Base-by-base conservation (phyloP, 2,113 vertebrate genomes). In the Andinoacara biseriatus region DNA sequence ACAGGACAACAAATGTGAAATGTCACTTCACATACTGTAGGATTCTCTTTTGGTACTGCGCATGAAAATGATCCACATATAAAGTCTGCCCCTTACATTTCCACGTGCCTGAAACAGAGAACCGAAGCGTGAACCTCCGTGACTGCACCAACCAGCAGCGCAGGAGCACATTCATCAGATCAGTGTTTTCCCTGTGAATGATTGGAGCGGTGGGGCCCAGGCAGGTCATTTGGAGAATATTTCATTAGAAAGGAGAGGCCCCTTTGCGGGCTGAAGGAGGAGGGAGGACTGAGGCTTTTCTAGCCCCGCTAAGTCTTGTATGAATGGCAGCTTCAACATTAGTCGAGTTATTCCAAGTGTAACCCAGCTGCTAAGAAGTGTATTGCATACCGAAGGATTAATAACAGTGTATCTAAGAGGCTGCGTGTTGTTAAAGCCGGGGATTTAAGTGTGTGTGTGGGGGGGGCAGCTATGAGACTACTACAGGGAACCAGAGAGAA, bases 201-300 rank as follows among this genome's bases (percentile, higher is more conserved):
- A 90, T 87, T 91, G 87, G 87, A 94, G 91, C 89, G 81, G 82
- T 89, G 80, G 92, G 90, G 85, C 89, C 84, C 81, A 5, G 80
- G 57, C 88, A 92, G 91, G 92, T 94, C 93, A 93, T 92, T 90
- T 89, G 89, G 92, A 93, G 89, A 94, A 94, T 86, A 94, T 94
- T 94, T 94, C 94, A 94, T 94, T 94, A 92, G 92, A 83, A 80
- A 90, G 86, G 87, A 92, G 91, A 92, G 93, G 92, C 94, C 92
- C 90, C 89, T 88, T 81, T 90, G 91, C 89, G 92, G 91, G 67
- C 75, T 63, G 26, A 29, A 22, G 5, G 3, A 18, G 43, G 31
- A 26, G 17, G 5, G 18, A 7, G 35, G 22, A 5, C 76, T 69
- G 62, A n/a, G 54, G 84, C 82, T 74, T 69, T 63, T 33, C 65